phyloP scores from a whole-genome alignment of 2,797 vertebrate species.

The Thamnophis elegans region DNA sequence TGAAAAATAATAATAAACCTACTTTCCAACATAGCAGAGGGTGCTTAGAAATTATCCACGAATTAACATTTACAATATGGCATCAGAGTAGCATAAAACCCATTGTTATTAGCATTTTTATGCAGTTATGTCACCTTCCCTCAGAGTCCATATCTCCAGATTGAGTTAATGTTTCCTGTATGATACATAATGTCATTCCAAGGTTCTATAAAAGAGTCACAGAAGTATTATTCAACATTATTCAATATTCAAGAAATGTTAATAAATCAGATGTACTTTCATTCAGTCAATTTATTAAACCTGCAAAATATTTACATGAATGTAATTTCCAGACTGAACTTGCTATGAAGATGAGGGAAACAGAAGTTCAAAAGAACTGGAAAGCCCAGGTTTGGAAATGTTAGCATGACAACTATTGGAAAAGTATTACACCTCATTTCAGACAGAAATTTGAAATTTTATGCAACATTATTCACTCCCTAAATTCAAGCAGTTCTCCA shows the following conservation, averaged over 20 bases:
- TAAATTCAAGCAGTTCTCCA: neutral
- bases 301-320: neutral
- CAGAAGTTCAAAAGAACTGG: neutral
- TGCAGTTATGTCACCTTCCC: neutral
- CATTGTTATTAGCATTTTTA: neutral
- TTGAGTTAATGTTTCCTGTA: neutral
- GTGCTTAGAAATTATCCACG: neutral
- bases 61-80: neutral
- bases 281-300: neutral
- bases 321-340: neutral
- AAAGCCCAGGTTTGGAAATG: neutral
- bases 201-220: neutral
- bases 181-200: neutral
- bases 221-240: neutral
- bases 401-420: neutral
- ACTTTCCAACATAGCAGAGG: neutral
- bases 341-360: neutral
- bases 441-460: neutral
- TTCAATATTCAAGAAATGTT: neutral
- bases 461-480: too few relatives aligned
- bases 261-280: neutral
- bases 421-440: neutral
- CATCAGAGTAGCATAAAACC: neutral
- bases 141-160: neutral
- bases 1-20: neutral